Conservation (phyloP, 2,797 vertebrate species). For the Anas bernieri region DNA sequence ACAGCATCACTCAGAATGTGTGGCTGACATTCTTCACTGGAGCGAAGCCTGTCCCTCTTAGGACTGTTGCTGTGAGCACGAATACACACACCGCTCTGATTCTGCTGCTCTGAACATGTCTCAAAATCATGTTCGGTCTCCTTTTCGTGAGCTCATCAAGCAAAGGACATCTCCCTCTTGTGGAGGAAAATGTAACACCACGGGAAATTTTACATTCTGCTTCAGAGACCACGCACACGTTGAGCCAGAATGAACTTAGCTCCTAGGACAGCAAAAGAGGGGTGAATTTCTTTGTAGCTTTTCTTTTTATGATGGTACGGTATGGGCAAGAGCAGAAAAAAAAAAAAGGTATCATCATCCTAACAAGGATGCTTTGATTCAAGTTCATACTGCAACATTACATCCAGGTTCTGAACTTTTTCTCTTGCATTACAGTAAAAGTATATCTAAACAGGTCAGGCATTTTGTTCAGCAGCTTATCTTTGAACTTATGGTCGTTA, state of each 20-base stretch:
- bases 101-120: neutral
- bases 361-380: fast-evolving
- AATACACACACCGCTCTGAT: fast-evolving
- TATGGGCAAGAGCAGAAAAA: neutral
- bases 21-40: neutral
- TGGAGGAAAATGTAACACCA: neutral
- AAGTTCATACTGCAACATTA: neutral
- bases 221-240: neutral
- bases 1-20: neutral
- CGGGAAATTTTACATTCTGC: neutral
- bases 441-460: neutral
- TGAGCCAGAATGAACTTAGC: neutral
- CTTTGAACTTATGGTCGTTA: neutral
- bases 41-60: neutral
- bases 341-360: neutral
- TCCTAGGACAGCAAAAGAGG: neutral
- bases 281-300: neutral
- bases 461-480: neutral
- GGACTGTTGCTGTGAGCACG: neutral
- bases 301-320: neutral
- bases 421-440: neutral
- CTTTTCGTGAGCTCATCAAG: neutral
- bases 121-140: fast-evolving
- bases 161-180: conserved; percentile 13
- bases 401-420: neutral